A percentile compares a stretch with the other conserved stretches of the same genome.
Conservation (phyloP, 2,888 invertebrate genomes). For the Drosophila mettleri region DNA sequence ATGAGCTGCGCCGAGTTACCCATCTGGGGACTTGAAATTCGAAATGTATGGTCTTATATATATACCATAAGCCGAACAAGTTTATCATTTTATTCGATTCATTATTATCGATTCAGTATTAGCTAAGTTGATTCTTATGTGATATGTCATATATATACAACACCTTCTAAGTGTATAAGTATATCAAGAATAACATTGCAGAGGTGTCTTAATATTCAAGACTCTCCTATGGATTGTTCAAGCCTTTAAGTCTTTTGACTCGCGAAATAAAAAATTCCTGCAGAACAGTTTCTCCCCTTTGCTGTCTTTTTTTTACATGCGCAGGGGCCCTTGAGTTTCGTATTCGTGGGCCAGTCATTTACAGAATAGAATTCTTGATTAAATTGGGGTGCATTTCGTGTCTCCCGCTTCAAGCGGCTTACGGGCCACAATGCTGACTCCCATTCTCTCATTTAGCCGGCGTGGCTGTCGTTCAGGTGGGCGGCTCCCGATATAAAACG, state of each 20-base stretch:
- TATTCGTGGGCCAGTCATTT: conserved; percentile 80
- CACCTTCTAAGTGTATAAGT: too few relatives aligned
- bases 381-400: conserved; percentile 81
- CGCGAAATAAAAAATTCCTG: conserved; percentile 68
- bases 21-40: too few relatives aligned
- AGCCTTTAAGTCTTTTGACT: conserved; percentile 38
- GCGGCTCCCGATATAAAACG: conserved; percentile 64
- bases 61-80: too few relatives aligned
- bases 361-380: conserved; percentile 81
- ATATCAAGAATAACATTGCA: background rate
- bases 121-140: too few relatives aligned
- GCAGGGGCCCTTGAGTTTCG: conserved; percentile 41
- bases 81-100: background rate
- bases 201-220: too few relatives aligned
- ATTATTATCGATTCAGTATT: too few relatives aligned
- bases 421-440: conserved; percentile 32
- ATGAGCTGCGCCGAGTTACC: too few relatives aligned
- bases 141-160: too few relatives aligned
- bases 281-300: conserved; percentile 20
- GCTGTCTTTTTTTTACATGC: conserved; percentile 21
- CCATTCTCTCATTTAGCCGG: conserved; percentile 67
- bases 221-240: conserved; percentile 7
- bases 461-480: conserved; percentile 54
- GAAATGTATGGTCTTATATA: too few relatives aligned
- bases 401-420: conserved; percentile 49